Evolutionary conservation across 2,797 vertebrate genomes (phyloP).

Genomic region (Rhinatrema bivittatum): DNA sequence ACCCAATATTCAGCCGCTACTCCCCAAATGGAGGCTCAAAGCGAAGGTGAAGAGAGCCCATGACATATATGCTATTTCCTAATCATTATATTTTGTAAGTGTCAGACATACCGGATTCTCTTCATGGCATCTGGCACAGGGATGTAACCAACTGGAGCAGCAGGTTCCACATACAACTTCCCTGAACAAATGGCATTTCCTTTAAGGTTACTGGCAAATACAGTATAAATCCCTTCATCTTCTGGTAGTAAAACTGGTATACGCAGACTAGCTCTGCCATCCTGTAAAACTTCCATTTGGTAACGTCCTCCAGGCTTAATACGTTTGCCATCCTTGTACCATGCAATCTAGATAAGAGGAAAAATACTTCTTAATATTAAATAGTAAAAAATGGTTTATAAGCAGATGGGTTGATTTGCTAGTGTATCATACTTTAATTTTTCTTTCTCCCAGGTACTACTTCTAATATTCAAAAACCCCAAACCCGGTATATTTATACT

Average conservation of each 20-base stretch:
- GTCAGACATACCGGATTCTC: slow-evolving; percentile 78
- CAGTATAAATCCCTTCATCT: slow-evolving; percentile 94
- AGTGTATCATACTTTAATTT: background rate
- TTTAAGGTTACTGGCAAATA: slow-evolving; percentile 81
- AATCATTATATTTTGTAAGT: too few species aligned
- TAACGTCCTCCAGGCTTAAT: slow-evolving; percentile 72
- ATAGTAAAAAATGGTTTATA: too few species aligned
- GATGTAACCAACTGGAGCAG: slow-evolving; percentile 66
- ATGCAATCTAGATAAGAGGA: slow-evolving; percentile 76
- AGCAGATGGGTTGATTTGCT: background rate
- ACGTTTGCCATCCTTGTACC: slow-evolving; percentile 95
- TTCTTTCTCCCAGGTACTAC: background rate
- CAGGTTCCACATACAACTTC: slow-evolving; percentile 87
- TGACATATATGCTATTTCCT: too few species aligned
- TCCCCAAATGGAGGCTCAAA: too few species aligned
- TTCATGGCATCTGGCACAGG: slow-evolving; percentile 78
- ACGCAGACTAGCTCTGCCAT: slow-evolving; percentile 83
- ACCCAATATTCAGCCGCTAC: too few species aligned
- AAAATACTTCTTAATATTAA: too few species aligned
- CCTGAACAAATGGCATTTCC: slow-evolving; percentile 91
- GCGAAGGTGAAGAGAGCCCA: too few species aligned
- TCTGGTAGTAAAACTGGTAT: slow-evolving; percentile 83
- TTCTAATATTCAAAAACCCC: too few species aligned
- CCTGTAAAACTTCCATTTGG: slow-evolving; percentile 82
- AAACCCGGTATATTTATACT: too few species aligned